These are phyloP conservation scores for Etia nguti DNA, from an alignment of 2,113 vertebrate species.

Conservation along the genomic window DNA sequence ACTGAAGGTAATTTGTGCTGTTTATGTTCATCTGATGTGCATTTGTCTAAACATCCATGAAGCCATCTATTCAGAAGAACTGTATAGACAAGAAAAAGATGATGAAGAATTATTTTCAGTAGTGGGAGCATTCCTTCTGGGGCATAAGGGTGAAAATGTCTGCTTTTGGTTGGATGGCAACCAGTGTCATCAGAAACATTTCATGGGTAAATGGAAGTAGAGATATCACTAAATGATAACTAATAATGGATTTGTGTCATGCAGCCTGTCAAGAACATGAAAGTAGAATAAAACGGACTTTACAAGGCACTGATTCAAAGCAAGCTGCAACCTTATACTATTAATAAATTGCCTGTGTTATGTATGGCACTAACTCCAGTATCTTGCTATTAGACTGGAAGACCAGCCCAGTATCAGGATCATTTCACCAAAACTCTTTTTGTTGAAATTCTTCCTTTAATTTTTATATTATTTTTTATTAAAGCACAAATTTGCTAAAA, in stretches of 20 bases:
- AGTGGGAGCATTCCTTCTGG: neutral
- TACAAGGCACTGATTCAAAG: neutral
- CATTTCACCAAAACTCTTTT: no score
- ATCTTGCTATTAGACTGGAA: neutral
- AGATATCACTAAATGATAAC: neutral
- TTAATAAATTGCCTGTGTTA: neutral
- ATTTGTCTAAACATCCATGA: neutral
- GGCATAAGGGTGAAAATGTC: neutral
- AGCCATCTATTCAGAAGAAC: neutral
- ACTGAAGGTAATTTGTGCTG: constrained; percentile 74
- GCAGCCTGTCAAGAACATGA: neutral
- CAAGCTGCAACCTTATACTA: neutral
- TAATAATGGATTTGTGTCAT: neutral
- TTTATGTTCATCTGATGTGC: neutral
- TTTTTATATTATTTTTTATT: no score
- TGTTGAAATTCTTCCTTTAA: no score
- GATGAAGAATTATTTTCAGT: neutral
- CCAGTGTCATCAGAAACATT: neutral
- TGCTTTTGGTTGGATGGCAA: neutral
- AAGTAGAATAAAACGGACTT: neutral
- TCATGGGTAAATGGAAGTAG: neutral
- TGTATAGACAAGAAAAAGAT: neutral
- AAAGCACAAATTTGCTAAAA: no score
- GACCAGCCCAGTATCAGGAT: no score
- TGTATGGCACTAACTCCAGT: neutral